Conservation (phyloP, 2,113 vertebrate species). For the Cranoglanis bouderius region DNA sequence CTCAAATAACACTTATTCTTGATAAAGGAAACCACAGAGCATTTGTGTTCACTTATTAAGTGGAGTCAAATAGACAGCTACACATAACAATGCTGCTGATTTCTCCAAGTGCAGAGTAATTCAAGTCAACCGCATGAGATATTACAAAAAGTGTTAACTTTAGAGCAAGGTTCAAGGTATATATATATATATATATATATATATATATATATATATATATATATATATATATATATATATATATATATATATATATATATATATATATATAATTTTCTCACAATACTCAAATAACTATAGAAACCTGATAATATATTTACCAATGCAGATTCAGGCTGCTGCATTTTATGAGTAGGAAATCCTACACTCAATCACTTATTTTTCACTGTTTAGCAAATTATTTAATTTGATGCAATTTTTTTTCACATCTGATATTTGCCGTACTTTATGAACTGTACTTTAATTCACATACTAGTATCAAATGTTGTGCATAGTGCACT, state of each 20-base stretch:
- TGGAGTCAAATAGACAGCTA: not conserved
- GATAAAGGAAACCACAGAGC: not conserved
- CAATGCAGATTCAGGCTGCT: not conserved
- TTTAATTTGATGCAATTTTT: not conserved
- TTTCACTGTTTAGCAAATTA: not conserved
- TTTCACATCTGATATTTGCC: not conserved
- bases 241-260: no score
- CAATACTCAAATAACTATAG: not conserved
- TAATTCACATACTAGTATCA: not conserved
- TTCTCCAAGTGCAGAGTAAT: not conserved
- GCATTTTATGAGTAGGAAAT: not conserved
- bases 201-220: no score
- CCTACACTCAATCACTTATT: not conserved
- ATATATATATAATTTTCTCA: not conserved
- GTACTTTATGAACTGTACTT: not conserved
- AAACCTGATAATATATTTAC: not conserved
- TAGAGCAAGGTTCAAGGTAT: not conserved
- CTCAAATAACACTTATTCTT: not conserved
- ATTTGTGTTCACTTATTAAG: constrained; percentile 14
- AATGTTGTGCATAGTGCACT: not conserved
- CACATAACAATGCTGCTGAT: not conserved
- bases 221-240: no score
- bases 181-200: not conserved
- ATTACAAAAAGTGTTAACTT: not conserved
- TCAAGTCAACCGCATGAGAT: not conserved